These are phyloP conservation scores for Andricus curvator DNA, from an alignment of 2,888 invertebrate species.

Conservation along the genomic window DNA sequence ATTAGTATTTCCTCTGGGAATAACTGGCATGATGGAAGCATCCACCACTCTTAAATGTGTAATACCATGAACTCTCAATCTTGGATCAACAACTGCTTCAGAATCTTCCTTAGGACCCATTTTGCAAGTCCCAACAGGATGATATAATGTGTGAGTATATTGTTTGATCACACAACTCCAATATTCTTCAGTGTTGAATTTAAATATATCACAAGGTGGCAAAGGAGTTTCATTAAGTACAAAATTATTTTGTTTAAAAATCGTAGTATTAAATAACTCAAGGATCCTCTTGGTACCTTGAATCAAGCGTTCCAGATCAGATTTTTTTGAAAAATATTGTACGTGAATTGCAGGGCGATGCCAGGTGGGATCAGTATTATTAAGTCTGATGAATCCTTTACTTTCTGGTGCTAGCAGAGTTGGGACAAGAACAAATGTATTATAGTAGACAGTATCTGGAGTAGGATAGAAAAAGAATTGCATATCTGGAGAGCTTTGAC, in stretches of 20 bases:
- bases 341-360: not conserved
- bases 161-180: slow-evolving; percentile 87
- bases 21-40: no score
- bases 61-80: no score
- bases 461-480: slow-evolving; percentile 72
- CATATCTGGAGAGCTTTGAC: slow-evolving; percentile 92
- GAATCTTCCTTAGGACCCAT: slow-evolving; percentile 80
- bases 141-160: slow-evolving; percentile 55
- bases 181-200: slow-evolving; percentile 84
- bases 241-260: slow-evolving; percentile 80
- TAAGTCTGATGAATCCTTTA: slow-evolving; percentile 88
- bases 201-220: slow-evolving; percentile 83
- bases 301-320: not conserved
- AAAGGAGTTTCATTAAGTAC: slow-evolving; percentile 81
- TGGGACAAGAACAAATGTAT: slow-evolving; percentile 90
- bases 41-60: no score
- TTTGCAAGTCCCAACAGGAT: slow-evolving; percentile 77
- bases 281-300: slow-evolving; percentile 81
- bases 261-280: slow-evolving; percentile 80
- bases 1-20: slow-evolving; percentile 67
- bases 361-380: slow-evolving; percentile 86
- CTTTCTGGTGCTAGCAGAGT: slow-evolving; percentile 92
- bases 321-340: not conserved
- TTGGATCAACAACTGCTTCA: no score
- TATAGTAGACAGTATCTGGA: slow-evolving; percentile 58